Base-by-base conservation (phyloP, 2,888 invertebrate species). In the Nezara viridula region DNA sequence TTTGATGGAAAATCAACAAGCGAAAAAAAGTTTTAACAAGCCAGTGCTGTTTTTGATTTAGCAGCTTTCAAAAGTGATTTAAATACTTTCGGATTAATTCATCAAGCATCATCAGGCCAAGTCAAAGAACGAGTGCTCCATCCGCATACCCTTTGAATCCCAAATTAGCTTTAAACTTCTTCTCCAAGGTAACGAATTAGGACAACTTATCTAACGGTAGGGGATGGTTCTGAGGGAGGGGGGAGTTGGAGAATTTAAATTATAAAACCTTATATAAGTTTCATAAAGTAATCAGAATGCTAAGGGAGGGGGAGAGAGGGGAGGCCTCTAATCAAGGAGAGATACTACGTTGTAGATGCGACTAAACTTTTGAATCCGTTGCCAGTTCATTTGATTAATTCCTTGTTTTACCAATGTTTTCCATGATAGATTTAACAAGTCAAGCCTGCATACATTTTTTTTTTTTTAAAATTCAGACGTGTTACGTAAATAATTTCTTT, bases 261-360 rank as follows among this genome's bases (percentile, higher is more conserved):
- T 73, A 73, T 73, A 73, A 73, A 37, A 73, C 66, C 66, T 73
- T 73, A 32, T 37, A 73, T 73, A 73, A 73, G 66, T 73, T 73
- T 73, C 32, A 73, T 73, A 73, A 73, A 73, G 66, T 73, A 73
- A 73, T 37, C 66, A 73, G 19, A 37, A 60, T 9, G 27, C 44
- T 55, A 16, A 19, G 37, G 7, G 32, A 5, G 16, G 19, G 0
- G 7, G 19, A 3, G 14, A 16, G 19, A 1, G 7, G 19, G 0
- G 14, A 16, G 16, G 6, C 19, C 37, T 73, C 66, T 73, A 73
- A 73, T 73, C 37, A 73, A 73, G 66, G 21, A 19, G 19, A 73
- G 66, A 37, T 44, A 44, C 44, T 73, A 66, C 32, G 19, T 32
- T 27, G 2, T 6, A 6, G 66, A 37, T 73, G 32, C 37, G 32